Evolutionary conservation across 2,888 invertebrate species (phyloP), one percentile per base, ranked within the genome.

Genomic region (Allolobophora icterica): DNA sequence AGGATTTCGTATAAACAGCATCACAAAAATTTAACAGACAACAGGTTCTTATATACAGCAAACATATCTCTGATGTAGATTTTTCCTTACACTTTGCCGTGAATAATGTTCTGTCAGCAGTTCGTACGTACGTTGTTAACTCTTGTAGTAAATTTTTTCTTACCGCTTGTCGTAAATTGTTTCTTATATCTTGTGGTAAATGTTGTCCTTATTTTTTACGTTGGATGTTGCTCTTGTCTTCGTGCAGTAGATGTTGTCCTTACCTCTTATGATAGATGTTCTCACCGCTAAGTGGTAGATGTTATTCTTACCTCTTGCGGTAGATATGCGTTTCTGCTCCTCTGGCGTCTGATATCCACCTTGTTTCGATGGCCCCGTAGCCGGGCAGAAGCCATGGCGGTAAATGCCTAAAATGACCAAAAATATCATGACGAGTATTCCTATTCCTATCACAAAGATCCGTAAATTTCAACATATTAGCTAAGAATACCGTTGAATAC

Each of bases 311-410:
- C 45, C 52, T 33, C 89, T 89, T 42, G 35, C 42, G 89, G 45
- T 87, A 87, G 19, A 87, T 35, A 38, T 38, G 87, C n/a, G 87
- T 87, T 87, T 87, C 87, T 35, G 87, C 38, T 6, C 87, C 87
- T 35, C 87, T 87, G 1, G 87, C 5, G 34, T 87, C 87, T 5
- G 89, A 34, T 52, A 89, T 89, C 89, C 89, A 52, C 11, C 89
- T 42, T 38, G 89, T 42, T 33, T 52, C 89, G 52, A 45, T 33
- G 19, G 89, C 38, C 11, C 89, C 89, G 89, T 89, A 89, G 33
- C 89, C 89, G 6, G 89, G 89, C 45, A 89, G 42, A 34, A 89
- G 38, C 89, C 89, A 89, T 42, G 89, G 89, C 42, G 89, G 89
- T 21, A 89, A 24, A 38, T 89, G 52, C 33, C 89, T 89, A 52